A percentile compares a stretch with the other conserved stretches of the same genome.
phyloP scores from a whole-genome alignment of 2,888 invertebrate genomes.

The Clistopyga incitator region DNA sequence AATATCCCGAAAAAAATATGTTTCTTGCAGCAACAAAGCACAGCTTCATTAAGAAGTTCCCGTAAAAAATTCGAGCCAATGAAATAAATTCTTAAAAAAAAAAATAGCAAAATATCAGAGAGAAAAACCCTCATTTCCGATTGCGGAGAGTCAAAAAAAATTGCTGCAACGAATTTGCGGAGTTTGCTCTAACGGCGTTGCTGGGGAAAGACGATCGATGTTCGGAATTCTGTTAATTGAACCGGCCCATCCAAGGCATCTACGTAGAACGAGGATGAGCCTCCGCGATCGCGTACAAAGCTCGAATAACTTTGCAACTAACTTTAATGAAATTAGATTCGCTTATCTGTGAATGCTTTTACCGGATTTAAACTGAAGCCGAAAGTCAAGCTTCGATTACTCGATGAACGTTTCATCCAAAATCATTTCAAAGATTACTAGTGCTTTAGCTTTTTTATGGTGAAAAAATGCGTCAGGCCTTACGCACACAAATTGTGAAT shows the following conservation, averaged over 20 bases:
- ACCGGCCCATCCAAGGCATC: slow-evolving; percentile 64
- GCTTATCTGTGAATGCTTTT: slow-evolving; percentile 40
- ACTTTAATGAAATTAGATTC: slow-evolving; percentile 76
- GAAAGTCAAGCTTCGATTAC: not conserved
- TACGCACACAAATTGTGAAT: slow-evolving; percentile 20
- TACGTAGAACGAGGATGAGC: slow-evolving; percentile 64
- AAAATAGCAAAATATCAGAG: not conserved
- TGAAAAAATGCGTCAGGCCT: not conserved
- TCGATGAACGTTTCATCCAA: too few relatives aligned
- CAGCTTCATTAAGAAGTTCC: too few relatives aligned
- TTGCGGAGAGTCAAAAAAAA: not conserved
- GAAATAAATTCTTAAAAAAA: too few relatives aligned
- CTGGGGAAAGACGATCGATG: not conserved
- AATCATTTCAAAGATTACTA: too few relatives aligned
- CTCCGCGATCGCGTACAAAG: slow-evolving; percentile 68
- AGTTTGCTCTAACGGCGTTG: not conserved
- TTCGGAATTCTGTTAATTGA: slow-evolving; percentile 77
- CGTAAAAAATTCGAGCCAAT: too few relatives aligned
- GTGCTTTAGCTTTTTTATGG: not conserved
- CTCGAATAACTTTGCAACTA: slow-evolving; percentile 71
- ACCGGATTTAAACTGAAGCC: not conserved
- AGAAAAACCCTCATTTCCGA: not conserved
- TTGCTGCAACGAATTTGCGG: slow-evolving; percentile 13
- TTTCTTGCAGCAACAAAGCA: too few relatives aligned
- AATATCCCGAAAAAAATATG: too few relatives aligned